Evolutionary conservation across 2,113 vertebrate species (phyloP).

Genomic region (Poecile atricapillus): DNA sequence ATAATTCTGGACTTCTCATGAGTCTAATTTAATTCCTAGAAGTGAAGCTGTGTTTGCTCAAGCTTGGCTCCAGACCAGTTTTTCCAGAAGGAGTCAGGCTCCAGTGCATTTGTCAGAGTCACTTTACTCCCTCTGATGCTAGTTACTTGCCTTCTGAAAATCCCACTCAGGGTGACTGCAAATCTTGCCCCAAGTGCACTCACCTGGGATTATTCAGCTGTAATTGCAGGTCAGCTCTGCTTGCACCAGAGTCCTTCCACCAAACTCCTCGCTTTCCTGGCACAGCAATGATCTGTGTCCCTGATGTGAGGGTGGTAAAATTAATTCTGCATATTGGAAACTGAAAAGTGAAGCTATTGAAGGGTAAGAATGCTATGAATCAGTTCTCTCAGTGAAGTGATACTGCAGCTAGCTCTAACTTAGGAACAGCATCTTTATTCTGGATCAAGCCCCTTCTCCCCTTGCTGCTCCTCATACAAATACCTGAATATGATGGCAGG

Average conservation of each 20-base stretch:
- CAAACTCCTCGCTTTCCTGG: neutral
- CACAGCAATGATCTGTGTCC: neutral
- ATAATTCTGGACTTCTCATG: neutral
- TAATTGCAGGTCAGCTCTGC: neutral
- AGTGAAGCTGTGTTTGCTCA: neutral
- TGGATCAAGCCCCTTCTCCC: neutral
- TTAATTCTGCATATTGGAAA: neutral
- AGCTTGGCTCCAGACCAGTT: neutral
- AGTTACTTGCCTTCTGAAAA: constrained; percentile 15
- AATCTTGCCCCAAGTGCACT: neutral
- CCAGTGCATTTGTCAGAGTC: constrained; percentile 16
- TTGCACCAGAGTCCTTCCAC: neutral
- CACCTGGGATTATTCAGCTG: constrained; percentile 14
- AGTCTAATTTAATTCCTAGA: constrained; percentile 15
- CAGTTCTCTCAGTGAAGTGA: neutral
- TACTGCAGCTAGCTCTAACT: neutral
- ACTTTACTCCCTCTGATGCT: constrained; percentile 15
- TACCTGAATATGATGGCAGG: accelerated
- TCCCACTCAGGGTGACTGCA: neutral
- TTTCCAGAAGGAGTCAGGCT: constrained; percentile 31
- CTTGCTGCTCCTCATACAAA: neutral
- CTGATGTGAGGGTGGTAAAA: neutral
- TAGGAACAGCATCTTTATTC: neutral
- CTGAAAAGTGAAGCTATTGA: neutral
- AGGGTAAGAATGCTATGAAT: neutral